Evolutionary conservation across 2,797 vertebrate genomes (phyloP).

Genomic region (Emys orbicularis): DNA sequence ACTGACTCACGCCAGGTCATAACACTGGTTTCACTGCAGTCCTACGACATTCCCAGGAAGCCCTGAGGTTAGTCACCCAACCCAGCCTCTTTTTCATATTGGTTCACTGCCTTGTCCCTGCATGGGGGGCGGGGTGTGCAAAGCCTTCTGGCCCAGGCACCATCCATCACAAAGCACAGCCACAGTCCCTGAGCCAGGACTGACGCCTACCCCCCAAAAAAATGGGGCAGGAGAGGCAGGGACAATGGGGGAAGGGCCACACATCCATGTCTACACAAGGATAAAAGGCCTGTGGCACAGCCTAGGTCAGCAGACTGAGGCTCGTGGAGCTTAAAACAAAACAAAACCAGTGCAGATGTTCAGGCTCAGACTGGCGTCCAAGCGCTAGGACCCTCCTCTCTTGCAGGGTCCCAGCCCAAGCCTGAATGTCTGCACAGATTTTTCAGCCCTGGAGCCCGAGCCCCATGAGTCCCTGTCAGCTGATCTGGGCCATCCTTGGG

Average conservation of each 20-base stretch:
- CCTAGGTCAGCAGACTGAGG: neutral
- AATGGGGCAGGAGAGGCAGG: neutral
- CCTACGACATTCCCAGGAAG: neutral
- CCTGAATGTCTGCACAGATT: too few relatives aligned
- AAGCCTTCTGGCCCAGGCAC: neutral
- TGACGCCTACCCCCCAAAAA: neutral
- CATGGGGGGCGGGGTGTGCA: neutral
- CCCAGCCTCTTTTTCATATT: neutral
- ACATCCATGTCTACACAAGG: neutral
- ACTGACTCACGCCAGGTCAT: neutral
- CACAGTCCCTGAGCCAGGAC: neutral
- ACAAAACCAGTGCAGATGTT: too few relatives aligned
- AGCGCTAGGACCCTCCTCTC: too few relatives aligned
- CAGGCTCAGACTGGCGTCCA: too few relatives aligned
- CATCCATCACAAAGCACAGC: neutral
- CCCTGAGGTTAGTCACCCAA: rapidly evolving
- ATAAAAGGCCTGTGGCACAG: neutral
- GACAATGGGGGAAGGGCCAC: neutral
- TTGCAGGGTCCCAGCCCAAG: too few relatives aligned
- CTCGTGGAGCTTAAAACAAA: too few relatives aligned
- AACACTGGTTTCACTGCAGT: neutral
- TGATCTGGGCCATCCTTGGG: too few relatives aligned
- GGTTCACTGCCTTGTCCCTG: neutral
- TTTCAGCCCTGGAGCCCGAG: neutral
- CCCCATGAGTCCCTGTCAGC: too few relatives aligned